Evolutionary conservation across 2,888 invertebrate genomes (phyloP).

Genomic region (Magallana nippona): DNA sequence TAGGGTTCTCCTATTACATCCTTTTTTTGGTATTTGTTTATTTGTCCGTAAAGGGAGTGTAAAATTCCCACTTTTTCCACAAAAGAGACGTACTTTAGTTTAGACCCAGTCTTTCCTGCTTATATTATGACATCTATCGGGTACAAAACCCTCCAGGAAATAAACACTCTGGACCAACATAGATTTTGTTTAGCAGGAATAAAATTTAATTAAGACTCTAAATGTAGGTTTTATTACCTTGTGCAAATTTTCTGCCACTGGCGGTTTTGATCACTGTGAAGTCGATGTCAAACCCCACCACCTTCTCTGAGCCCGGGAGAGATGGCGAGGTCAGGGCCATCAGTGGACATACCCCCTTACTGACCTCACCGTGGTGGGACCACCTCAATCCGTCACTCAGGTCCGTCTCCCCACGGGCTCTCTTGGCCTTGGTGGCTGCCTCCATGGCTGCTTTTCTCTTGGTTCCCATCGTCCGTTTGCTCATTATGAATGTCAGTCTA

Average conservation of each 20-base stretch:
- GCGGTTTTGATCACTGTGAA: conserved; percentile 78
- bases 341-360: conserved; percentile 68
- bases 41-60: too few relatives aligned
- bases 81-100: too few relatives aligned
- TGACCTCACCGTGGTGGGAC: conserved; percentile 66
- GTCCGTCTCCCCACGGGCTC: conserved; percentile 74
- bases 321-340: conserved; percentile 67
- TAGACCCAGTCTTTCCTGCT: too few relatives aligned
- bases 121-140: too few relatives aligned
- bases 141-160: too few relatives aligned
- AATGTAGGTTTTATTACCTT: conserved; percentile 56
- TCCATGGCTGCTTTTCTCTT: conserved; percentile 83
- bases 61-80: too few relatives aligned
- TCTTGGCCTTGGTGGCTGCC: conserved; percentile 68
- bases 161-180: too few relatives aligned
- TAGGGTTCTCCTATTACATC: too few relatives aligned
- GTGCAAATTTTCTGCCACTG: conserved; percentile 77
- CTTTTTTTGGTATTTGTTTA: too few relatives aligned
- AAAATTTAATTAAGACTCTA: background rate
- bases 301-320: conserved; percentile 69
- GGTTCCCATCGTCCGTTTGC: conserved; percentile 45
- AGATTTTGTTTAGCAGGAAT: too few relatives aligned
- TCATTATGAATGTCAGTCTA: conserved; percentile 51
- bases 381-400: conserved; percentile 67
- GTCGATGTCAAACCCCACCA: conserved; percentile 79